Evolutionary conservation across 2,797 vertebrate species (phyloP).

Genomic region (Gymnothorax reevesii): DNA sequence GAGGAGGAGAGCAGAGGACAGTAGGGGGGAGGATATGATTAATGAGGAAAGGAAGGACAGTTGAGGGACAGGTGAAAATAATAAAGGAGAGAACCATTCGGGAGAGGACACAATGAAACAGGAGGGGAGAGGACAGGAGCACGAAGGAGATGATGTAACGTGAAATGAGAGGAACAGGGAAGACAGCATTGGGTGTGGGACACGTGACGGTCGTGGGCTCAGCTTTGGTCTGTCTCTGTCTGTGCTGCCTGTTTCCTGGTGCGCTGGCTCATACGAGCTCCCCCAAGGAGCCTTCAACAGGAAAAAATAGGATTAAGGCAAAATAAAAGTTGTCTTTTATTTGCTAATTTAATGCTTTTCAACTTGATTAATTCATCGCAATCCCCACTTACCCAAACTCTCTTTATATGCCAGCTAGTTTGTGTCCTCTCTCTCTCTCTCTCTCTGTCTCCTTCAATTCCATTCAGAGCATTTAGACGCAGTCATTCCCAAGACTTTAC

Average conservation of each 20-base stretch:
- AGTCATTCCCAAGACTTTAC: background rate
- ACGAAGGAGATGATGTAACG: background rate
- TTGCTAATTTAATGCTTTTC: conserved; percentile 27
- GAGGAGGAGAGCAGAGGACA: background rate
- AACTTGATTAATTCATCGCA: conserved; percentile 15
- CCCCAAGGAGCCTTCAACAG: background rate
- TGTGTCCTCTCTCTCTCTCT: background rate
- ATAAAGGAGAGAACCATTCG: no score
- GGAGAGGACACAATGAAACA: no score
- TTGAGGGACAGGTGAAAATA: no score
- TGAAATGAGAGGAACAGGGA: background rate
- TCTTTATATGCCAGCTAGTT: background rate
- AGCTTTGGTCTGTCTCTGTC: background rate
- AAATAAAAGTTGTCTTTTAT: conserved; percentile 19
- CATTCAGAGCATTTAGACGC: background rate
- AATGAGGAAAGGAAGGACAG: no score
- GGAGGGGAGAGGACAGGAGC: no score
- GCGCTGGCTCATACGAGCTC: conserved; percentile 1
- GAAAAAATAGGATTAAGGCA: background rate
- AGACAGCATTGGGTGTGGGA: background rate
- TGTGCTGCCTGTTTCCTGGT: background rate
- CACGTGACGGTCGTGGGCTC: no score
- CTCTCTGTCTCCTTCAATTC: background rate
- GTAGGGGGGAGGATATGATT: no score
- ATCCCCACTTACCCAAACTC: background rate